phyloP scores from a whole-genome alignment of 2,888 invertebrate species.

The Harmothoe impar region DNA sequence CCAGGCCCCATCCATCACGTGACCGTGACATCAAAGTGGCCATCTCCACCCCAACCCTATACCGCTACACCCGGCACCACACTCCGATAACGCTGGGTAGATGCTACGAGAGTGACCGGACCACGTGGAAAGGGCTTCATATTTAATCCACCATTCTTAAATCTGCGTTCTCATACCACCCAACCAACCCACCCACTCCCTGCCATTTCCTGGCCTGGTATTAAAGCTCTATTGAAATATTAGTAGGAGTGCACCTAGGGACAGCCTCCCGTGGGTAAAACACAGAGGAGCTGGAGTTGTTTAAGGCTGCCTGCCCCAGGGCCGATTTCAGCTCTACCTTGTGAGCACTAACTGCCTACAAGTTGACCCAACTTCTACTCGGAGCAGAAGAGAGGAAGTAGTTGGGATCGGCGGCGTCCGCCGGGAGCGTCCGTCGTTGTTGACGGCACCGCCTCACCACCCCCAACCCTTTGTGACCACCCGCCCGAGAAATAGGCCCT shows the following conservation, averaged over 20 bases:
- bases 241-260: no score
- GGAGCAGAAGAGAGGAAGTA: background rate
- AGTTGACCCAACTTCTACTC: no score
- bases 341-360: no score
- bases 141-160: background rate
- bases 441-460: background rate
- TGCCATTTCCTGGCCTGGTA: no score
- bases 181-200: no score
- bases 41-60: background rate
- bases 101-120: background rate
- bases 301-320: no score
- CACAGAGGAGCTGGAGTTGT: no score
- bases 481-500: conserved; percentile 35
- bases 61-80: no score
- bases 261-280: no score
- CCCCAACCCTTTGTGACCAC: background rate
- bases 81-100: background rate
- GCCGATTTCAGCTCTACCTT: no score
- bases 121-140: background rate
- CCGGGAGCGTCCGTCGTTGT: background rate
- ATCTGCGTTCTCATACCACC: background rate
- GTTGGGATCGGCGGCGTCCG: background rate
- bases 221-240: no score
- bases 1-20: background rate
- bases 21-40: conserved; percentile 4